These are phyloP conservation scores for Wiebesia pumilae DNA, from an alignment of 1,140 invertebrate genomes.

Conservation along the genomic window DNA sequence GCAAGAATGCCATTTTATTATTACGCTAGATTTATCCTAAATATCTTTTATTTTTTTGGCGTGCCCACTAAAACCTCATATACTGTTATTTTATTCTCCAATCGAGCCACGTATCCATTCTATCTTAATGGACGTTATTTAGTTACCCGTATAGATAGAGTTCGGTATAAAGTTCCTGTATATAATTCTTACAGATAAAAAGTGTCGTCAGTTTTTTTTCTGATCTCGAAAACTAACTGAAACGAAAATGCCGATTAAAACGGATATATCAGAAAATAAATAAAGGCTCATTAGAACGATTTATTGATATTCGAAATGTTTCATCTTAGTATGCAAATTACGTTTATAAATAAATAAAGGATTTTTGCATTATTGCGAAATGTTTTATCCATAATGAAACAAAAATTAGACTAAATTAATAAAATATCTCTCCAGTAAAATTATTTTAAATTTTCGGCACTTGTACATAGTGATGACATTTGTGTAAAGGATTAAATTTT, in stretches of 20 bases:
- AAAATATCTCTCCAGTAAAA: too few species aligned
- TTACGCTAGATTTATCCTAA: background rate
- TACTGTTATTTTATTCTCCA: background rate
- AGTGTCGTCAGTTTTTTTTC: background rate
- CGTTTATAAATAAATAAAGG: background rate
- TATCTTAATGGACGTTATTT: background rate
- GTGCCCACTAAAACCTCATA: background rate
- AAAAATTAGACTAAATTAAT: too few species aligned
- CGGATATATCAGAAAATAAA: background rate
- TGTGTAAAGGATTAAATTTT: too few species aligned
- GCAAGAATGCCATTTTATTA: background rate
- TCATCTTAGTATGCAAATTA: background rate
- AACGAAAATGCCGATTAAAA: background rate
- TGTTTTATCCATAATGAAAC: background rate
- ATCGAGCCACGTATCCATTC: background rate
- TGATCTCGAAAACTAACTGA: background rate
- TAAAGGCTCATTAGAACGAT: background rate
- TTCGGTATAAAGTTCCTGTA: background rate
- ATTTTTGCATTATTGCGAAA: background rate
- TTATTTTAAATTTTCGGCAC: too few species aligned
- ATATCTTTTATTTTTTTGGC: background rate
- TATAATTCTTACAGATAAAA: background rate
- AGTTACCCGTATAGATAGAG: background rate
- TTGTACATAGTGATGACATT: too few species aligned
- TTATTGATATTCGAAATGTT: background rate